phyloP scores from a whole-genome alignment of 2,113 vertebrate genomes.

The Macroglossus sobrinus region DNA sequence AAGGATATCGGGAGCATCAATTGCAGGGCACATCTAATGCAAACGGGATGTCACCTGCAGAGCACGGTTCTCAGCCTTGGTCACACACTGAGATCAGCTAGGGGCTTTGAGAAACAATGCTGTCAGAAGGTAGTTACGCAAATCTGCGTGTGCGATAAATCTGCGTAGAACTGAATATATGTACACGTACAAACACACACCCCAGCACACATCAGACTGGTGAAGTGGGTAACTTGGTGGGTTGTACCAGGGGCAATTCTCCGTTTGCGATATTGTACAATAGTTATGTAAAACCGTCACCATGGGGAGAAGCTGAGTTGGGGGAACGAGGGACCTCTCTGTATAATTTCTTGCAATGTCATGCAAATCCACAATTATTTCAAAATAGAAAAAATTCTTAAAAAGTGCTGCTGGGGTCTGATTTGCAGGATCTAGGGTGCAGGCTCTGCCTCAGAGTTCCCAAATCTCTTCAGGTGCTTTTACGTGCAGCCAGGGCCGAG shows the following conservation, averaged over 20 bases:
- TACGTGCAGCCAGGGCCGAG: neutral
- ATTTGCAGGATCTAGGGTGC: neutral
- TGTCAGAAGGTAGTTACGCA: neutral
- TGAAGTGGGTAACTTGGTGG: neutral
- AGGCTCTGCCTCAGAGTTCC: neutral
- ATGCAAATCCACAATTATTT: neutral
- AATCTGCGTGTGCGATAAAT: neutral
- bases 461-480: neutral
- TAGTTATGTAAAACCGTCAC: neutral
- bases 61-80: neutral
- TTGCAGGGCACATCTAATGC: neutral
- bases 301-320: neutral
- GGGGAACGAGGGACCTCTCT: neutral
- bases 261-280: neutral
- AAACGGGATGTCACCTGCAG: neutral
- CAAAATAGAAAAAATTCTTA: neutral
- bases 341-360: neutral
- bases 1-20: neutral
- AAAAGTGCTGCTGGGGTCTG: neutral
- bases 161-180: neutral
- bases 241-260: neutral
- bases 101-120: neutral
- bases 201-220: accelerated
- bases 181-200: accelerated
- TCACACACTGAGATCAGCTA: neutral